These are phyloP conservation scores for Onychostruthus taczanowskii DNA, from an alignment of 2,113 vertebrate genomes.

Conservation along the genomic window DNA sequence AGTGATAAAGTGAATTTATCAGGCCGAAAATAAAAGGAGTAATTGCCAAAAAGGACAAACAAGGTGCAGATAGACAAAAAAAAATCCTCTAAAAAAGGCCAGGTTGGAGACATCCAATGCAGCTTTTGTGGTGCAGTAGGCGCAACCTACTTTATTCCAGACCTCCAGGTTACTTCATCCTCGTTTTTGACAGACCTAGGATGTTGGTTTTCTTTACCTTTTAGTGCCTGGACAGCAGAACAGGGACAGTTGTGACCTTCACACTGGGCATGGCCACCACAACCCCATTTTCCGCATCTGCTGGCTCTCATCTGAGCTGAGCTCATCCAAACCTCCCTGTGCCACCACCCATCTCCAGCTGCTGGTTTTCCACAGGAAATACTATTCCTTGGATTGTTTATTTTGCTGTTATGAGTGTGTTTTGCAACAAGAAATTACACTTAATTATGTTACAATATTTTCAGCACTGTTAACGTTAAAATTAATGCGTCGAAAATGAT, in stretches of 20 bases:
- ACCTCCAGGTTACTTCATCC: neutral
- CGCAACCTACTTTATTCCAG: neutral
- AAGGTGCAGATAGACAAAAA: neutral
- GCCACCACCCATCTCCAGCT: neutral
- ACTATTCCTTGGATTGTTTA: neutral
- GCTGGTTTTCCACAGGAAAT: neutral
- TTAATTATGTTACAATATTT: conserved; percentile 54
- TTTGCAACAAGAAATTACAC: conserved; percentile 48
- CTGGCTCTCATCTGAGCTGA: neutral
- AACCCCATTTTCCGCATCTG: neutral
- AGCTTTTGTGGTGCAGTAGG: neutral
- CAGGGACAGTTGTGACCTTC: neutral
- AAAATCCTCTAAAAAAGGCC: neutral
- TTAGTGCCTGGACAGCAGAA: neutral
- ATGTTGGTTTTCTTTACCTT: neutral
- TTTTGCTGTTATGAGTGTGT: conserved; percentile 36
- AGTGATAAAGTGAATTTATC: neutral
- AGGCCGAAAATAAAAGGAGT: neutral
- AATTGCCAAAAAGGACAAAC: neutral
- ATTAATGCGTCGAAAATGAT: conserved; percentile 13
- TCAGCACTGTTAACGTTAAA: conserved; percentile 32
- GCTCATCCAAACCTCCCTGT: neutral
- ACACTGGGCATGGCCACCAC: rapidly evolving
- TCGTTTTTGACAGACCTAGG: neutral
- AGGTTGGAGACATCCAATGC: rapidly evolving